Evolutionary conservation across 2,797 vertebrate genomes (phyloP).

Genomic region (Coregonus ussuriensis): DNA sequence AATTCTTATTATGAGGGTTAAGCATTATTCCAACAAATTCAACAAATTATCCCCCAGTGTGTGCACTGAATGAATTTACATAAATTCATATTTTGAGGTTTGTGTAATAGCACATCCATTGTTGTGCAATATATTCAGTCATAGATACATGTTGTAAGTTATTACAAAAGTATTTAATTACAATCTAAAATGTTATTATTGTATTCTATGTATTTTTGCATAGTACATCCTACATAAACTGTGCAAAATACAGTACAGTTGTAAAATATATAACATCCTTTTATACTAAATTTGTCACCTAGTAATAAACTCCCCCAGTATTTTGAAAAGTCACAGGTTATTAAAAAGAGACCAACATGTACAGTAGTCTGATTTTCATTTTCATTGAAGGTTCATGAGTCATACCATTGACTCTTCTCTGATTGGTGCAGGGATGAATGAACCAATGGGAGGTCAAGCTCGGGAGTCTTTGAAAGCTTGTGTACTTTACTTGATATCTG

Average conservation of each 20-base stretch:
- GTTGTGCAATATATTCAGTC: not conserved
- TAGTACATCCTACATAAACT: not conserved
- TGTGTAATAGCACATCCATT: not conserved
- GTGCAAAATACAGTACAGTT: not conserved
- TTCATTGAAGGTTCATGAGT: not conserved
- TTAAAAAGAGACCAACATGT: not conserved
- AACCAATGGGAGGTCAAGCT: not conserved
- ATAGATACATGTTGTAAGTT: not conserved
- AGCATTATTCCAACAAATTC: not conserved
- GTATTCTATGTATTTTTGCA: not conserved
- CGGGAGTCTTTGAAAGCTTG: not conserved
- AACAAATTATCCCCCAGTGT: not conserved
- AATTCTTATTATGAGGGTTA: no score
- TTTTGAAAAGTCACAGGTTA: no score
- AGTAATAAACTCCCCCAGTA: no score
- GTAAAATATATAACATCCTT: not conserved
- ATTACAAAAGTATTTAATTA: not conserved
- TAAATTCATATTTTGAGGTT: not conserved
- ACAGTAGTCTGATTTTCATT: not conserved
- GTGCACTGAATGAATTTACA: not conserved
- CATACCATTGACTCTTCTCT: not conserved
- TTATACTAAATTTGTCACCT: not conserved
- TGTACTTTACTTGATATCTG: not conserved
- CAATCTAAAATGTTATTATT: not conserved
- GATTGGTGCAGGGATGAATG: not conserved